Evolutionary conservation across 92 coral and sea anemone species (phyloP).

Genomic region (Virgularia gustaviana): DNA sequence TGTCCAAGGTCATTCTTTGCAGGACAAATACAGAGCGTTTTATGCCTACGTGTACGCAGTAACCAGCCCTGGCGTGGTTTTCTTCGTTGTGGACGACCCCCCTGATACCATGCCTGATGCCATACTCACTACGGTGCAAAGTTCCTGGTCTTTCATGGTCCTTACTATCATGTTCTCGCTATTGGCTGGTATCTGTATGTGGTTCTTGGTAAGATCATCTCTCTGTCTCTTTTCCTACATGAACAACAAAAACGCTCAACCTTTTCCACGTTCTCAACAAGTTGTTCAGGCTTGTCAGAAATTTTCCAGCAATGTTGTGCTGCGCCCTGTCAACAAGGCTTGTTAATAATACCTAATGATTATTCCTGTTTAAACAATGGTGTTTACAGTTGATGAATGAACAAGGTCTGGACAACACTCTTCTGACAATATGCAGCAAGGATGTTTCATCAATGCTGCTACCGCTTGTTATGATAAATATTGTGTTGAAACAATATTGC

Average conservation of each 20-base stretch:
- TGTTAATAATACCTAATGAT: too few relatives aligned
- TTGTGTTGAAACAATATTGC: too few relatives aligned
- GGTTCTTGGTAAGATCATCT: constrained; percentile 64
- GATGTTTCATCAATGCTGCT: too few relatives aligned
- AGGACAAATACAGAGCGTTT: constrained; percentile 48
- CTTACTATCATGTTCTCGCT: constrained; percentile 37
- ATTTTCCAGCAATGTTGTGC: too few relatives aligned
- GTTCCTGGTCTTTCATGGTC: constrained; percentile 42
- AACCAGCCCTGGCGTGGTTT: constrained; percentile 72
- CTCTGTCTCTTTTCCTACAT: too few relatives aligned
- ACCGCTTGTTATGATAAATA: too few relatives aligned
- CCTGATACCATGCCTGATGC: constrained; percentile 42
- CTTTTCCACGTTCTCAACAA: constrained; percentile 22
- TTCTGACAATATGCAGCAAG: too few relatives aligned
- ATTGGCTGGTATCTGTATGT: constrained; percentile 58
- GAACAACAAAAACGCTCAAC: background rate
- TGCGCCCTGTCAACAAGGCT: too few relatives aligned
- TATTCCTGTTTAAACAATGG: too few relatives aligned
- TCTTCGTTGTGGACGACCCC: constrained; percentile 46
- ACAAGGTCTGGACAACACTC: too few relatives aligned
- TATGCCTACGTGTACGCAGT: constrained; percentile 59
- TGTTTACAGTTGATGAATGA: too few relatives aligned
- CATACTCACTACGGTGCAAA: constrained; percentile 36
- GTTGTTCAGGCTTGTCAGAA: constrained; percentile 28
- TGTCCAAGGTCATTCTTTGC: constrained; percentile 58